Evolutionary conservation across 2,113 vertebrate species (phyloP).

Genomic region (Alouatta palliata): DNA sequence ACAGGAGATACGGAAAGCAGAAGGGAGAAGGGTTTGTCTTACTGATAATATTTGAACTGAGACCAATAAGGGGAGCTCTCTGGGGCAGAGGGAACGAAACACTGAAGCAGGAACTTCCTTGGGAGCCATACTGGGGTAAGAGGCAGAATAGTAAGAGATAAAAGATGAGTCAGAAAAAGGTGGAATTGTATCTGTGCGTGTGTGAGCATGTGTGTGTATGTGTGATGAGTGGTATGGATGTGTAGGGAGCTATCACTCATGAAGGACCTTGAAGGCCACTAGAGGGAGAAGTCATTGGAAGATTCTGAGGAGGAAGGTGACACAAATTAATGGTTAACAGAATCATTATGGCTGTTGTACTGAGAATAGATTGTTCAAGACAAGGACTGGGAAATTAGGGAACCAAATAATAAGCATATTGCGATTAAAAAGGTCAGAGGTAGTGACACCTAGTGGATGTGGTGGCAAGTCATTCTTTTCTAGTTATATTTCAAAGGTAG

Average conservation of each 20-base stretch:
- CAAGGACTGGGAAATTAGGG: neutral
- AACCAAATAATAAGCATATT: neutral
- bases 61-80: neutral
- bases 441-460: neutral
- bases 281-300: neutral
- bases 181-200: neutral
- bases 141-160: neutral
- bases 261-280: neutral
- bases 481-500: neutral
- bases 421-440: neutral
- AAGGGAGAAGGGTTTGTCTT: neutral
- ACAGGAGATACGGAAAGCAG: neutral
- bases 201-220: neutral
- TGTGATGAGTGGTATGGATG: fast-evolving
- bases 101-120: neutral
- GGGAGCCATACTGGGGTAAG: neutral
- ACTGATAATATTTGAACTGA: neutral
- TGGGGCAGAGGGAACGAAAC: neutral
- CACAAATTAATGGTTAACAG: neutral
- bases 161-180: neutral
- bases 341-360: neutral
- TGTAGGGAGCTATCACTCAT: neutral
- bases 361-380: neutral
- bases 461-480: neutral
- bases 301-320: neutral